Evolutionary conservation across 2,113 vertebrate species (phyloP).

Genomic region (Rattus rattus): DNA sequence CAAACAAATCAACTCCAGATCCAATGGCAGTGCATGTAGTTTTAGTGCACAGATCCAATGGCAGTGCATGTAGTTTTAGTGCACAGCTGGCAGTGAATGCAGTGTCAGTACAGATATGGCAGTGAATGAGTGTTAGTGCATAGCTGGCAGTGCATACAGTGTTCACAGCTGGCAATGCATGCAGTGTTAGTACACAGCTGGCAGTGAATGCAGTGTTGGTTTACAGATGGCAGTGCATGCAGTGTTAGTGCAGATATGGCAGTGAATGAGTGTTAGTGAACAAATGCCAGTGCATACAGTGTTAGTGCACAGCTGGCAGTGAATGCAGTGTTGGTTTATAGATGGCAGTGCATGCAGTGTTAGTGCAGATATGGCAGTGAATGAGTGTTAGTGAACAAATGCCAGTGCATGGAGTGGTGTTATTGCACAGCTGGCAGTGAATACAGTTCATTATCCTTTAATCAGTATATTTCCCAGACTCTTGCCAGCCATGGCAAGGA

Average conservation of each 20-base stretch:
- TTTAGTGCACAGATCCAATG: too few relatives aligned
- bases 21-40: not conserved
- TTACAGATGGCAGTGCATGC: not conserved
- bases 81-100: not conserved
- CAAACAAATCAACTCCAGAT: not conserved
- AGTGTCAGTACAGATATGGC: not conserved
- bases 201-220: not conserved
- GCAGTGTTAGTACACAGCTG: not conserved
- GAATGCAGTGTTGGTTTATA: not conserved
- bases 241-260: too few relatives aligned
- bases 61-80: not conserved
- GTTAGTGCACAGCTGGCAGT: not conserved
- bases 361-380: not conserved
- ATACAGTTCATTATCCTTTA: not conserved
- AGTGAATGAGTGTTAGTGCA: not conserved
- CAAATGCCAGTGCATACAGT: not conserved
- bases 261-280: not conserved
- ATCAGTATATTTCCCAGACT: not conserved
- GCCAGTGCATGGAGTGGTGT: not conserved
- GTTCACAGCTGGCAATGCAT: not conserved
- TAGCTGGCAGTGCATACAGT: not conserved
- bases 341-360: not conserved
- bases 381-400: not conserved
- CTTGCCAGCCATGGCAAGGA: too few relatives aligned
- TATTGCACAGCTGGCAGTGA: not conserved